phyloP scores from a whole-genome alignment of 2,113 vertebrate species.

The Hystrix brachyura region DNA sequence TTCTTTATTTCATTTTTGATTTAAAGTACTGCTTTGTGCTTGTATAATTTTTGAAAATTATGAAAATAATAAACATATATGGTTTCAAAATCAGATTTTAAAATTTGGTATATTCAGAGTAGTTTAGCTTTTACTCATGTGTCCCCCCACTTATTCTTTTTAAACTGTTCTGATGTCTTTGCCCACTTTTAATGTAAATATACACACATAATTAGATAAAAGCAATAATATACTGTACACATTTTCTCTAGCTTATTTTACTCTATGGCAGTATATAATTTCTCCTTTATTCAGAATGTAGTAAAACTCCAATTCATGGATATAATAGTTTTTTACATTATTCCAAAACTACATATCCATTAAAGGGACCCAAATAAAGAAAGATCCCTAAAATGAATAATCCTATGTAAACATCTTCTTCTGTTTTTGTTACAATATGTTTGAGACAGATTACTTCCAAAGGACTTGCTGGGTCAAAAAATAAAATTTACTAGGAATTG shows the following conservation, averaged over 20 bases:
- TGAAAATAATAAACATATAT: not conserved
- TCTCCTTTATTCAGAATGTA: not conserved
- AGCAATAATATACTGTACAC: not conserved
- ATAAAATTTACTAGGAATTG: not conserved
- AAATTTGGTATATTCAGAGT: not conserved
- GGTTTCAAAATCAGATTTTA: not conserved
- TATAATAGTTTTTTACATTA: not conserved
- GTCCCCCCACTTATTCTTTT: not conserved
- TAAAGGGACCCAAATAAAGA: not conserved
- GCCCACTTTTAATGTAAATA: not conserved
- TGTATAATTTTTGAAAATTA: not conserved
- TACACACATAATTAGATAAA: not conserved
- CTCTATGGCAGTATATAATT: not conserved
- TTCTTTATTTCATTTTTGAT: not conserved
- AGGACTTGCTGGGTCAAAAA: not conserved
- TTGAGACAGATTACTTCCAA: conserved; percentile 1
- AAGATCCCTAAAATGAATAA: not conserved
- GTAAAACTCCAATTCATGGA: not conserved
- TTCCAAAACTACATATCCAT: conserved; percentile 10
- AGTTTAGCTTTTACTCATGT: not conserved
- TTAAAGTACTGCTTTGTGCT: not conserved
- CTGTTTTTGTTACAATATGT: not conserved
- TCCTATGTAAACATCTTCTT: not conserved
- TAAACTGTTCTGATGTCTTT: not conserved
- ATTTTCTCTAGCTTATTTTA: conserved; percentile 25